A percentile compares a stretch with the other conserved stretches of the same genome.
These are phyloP conservation scores for Noctua comes DNA, from an alignment of 2,888 invertebrate species.

Conservation along the genomic window DNA sequence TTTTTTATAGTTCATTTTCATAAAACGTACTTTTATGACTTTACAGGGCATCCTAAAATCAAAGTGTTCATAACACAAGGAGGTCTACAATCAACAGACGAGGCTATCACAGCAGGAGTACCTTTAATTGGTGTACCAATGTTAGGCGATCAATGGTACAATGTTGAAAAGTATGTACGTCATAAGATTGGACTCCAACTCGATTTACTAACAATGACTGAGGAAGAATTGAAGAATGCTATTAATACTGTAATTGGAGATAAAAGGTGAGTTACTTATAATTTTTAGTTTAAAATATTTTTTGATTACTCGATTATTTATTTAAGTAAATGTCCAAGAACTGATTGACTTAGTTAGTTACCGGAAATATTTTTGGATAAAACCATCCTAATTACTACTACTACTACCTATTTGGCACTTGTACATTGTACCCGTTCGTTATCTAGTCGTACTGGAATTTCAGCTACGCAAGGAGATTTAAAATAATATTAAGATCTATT, in stretches of 20 bases:
- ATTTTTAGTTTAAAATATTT: not conserved
- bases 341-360: not conserved
- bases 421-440: not conserved
- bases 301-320: not conserved
- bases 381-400: not conserved
- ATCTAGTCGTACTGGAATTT: not conserved
- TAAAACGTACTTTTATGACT: not conserved
- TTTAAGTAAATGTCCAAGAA: too few species aligned
- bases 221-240: constrained; percentile 20
- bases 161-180: constrained; percentile 53
- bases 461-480: not conserved
- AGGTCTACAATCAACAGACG: constrained; percentile 68
- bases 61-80: constrained; percentile 65
- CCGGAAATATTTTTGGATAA: not conserved
- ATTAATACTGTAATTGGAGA: constrained; percentile 25
- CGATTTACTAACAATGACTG: constrained; percentile 25
- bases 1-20: not conserved
- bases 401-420: too few species aligned
- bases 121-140: constrained; percentile 65
- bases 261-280: constrained; percentile 25
- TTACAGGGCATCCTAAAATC: constrained; percentile 45
- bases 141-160: constrained; percentile 63
- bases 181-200: constrained; percentile 38
- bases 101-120: constrained; percentile 63
- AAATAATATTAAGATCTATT: not conserved